Percentiles rank a stretch among this genome's conserved stretches.
These are phyloP conservation scores for Pedetes capensis DNA, from an alignment of 2,113 vertebrate genomes.

Conservation along the genomic window DNA sequence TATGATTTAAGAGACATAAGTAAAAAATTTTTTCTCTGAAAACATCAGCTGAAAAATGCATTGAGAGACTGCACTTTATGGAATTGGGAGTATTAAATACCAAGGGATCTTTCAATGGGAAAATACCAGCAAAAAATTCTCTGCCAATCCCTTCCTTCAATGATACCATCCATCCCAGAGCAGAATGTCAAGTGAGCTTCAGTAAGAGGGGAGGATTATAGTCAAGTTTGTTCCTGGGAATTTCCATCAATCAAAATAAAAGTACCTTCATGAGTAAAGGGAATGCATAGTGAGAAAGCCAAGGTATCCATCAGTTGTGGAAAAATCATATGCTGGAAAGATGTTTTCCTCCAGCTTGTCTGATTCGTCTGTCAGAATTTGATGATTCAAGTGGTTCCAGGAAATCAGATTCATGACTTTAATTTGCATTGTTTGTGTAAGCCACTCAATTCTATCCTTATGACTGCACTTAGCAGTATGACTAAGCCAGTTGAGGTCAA, in stretches of 20 bases:
- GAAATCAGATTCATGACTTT: neutral
- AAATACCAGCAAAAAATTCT: neutral
- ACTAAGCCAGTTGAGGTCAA: neutral
- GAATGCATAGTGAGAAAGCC: neutral
- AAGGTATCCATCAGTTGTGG: neutral
- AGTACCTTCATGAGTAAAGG: neutral
- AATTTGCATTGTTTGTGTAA: neutral
- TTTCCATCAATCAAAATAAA: neutral
- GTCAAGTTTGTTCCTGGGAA: neutral
- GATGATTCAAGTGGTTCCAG: neutral
- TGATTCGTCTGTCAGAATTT: neutral
- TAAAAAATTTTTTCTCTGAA: neutral
- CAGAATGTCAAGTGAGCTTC: neutral
- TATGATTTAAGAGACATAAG: neutral
- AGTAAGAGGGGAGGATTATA: rapidly evolving
- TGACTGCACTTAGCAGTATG: neutral
- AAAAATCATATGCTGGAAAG: neutral
- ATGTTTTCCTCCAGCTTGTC: neutral
- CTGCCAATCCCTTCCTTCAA: neutral
- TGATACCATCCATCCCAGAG: neutral
- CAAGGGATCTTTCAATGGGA: neutral
- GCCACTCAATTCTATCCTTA: neutral
- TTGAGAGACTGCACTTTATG: neutral
- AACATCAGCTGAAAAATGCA: neutral
- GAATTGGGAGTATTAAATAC: neutral